Evolutionary conservation across 1,140 invertebrate genomes (phyloP).

Genomic region (Bombus breviceps): DNA sequence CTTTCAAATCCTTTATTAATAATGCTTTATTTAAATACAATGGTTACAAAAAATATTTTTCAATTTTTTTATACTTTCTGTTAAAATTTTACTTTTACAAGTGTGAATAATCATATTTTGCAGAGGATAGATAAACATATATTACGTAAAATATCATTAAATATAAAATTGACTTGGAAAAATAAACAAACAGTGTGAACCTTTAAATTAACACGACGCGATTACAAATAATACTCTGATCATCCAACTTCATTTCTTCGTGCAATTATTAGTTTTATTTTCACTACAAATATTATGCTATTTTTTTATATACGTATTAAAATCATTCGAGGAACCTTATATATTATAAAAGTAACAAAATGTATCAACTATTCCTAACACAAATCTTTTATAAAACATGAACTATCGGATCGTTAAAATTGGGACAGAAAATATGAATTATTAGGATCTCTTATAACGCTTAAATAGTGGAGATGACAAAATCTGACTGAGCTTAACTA

Average conservation of each 20-base stretch:
- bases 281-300: background rate
- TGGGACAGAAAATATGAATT: background rate
- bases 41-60: slow-evolving; percentile 13
- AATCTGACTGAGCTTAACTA: background rate
- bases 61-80: background rate
- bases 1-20: slow-evolving; percentile 23
- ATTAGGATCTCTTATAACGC: background rate
- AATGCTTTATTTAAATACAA: slow-evolving; percentile 25
- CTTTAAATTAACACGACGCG: background rate
- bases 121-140: background rate
- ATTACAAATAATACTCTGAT: background rate
- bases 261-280: slow-evolving; percentile 1
- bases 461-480: background rate
- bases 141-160: background rate
- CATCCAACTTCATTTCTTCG: background rate
- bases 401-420: background rate
- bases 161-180: background rate
- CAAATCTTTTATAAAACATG: background rate
- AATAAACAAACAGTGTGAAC: background rate
- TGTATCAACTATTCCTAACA: background rate
- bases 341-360: background rate
- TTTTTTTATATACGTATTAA: background rate
- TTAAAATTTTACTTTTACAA: background rate
- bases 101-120: slow-evolving; percentile 1
- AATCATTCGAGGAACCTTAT: background rate